Conservation (phyloP, 2,113 vertebrate species). For the Cyphomyrus plagiostoma region DNA sequence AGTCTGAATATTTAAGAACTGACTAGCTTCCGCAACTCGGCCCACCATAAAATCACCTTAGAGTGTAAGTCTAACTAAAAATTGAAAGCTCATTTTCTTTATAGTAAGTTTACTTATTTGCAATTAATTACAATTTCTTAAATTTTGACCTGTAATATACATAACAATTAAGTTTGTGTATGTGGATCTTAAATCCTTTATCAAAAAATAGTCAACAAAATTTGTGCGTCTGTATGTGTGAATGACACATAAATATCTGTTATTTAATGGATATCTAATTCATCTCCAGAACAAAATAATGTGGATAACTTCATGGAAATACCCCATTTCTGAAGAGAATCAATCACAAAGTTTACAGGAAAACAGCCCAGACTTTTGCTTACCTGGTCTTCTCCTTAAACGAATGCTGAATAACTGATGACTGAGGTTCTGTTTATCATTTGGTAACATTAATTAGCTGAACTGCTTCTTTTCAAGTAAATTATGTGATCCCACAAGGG, state of each 20-base stretch:
- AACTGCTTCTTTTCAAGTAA: background rate
- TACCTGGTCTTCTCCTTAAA: background rate
- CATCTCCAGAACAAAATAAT: background rate
- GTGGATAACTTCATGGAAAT: background rate
- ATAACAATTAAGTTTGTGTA: background rate
- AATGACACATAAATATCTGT: background rate
- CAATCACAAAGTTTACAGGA: background rate
- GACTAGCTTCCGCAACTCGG: slow-evolving; percentile 24
- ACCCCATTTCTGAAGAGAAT: background rate
- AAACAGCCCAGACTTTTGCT: background rate
- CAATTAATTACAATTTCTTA: background rate
- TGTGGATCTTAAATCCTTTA: background rate
- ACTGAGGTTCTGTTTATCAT: background rate
- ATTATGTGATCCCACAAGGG: background rate
- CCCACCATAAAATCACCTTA: background rate
- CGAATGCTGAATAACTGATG: background rate
- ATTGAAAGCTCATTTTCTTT: background rate
- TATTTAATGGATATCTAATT: background rate
- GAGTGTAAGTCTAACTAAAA: background rate
- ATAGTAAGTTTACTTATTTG: background rate
- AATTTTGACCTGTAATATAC: background rate
- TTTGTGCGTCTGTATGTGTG: background rate
- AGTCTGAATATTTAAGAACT: slow-evolving; percentile 30
- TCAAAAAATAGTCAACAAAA: background rate
- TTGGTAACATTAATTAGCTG: background rate